These are phyloP conservation scores for Tachyglossus aculeatus DNA, from an alignment of 2,797 vertebrate genomes.

Conservation along the genomic window DNA sequence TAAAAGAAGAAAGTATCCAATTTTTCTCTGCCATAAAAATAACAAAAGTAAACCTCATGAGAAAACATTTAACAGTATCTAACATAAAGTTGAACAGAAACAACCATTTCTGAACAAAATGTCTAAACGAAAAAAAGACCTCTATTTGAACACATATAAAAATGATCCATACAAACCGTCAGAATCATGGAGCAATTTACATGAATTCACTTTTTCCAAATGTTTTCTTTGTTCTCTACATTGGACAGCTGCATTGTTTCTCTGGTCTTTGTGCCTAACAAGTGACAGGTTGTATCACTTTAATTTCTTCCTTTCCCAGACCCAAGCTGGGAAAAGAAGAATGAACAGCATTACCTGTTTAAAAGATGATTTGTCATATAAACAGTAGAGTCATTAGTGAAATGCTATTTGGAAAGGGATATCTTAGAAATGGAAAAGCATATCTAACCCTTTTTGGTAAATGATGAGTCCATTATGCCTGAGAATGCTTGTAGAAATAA, in stretches of 20 bases:
- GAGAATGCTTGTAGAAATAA: neutral
- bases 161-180: neutral
- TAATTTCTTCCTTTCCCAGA: neutral
- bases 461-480: neutral
- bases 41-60: no score
- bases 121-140: neutral
- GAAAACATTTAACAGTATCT: no score
- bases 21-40: no score
- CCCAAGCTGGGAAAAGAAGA: neutral
- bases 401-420: slow-evolving; percentile 7
- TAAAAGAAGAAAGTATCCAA: no score
- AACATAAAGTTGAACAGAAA: no score
- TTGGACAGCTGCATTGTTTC: neutral
- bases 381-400: neutral
- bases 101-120: neutral
- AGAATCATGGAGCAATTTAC: neutral
- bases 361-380: neutral
- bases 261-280: accelerated
- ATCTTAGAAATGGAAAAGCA: slow-evolving; percentile 5
- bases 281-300: neutral
- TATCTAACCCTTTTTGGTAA: neutral
- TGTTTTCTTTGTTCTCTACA: slow-evolving; percentile 9
- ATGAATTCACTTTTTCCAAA: neutral
- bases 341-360: neutral
- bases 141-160: neutral